Base-by-base conservation (phyloP, 2,888 invertebrate species). In the Lepidochitona cinerea region DNA sequence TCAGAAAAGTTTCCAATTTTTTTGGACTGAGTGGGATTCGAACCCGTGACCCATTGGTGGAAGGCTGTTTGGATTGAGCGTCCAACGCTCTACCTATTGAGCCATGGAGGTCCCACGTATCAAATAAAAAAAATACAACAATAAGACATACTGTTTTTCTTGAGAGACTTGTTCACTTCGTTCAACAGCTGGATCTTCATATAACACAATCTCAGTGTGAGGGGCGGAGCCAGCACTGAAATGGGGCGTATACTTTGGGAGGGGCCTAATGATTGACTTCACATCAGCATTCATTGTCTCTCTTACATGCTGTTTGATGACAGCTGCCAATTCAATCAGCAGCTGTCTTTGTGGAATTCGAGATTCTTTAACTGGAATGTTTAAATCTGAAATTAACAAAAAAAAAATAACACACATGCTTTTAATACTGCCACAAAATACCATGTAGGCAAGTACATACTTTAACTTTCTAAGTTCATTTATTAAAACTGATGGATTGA, bases 241-340 rank as follows among this genome's bases (percentile, higher is more conserved):
- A 26, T 80, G 77, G 0, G 84, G 84, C 32, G 79, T 81, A 80
- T 84, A 89, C 70, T 88, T 88, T 2, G 87, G 85, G 65, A 89
- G 77, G 1, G 87, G 85, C 73, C 83, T 79, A 37, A 88, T 88
- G 36, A 86, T 82, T 9, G 89, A 84, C 64, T 85, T 87, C 33
- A 89, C 85, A 33, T 88, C 84, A 0, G 85, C 84, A 37, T 87
- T 81, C 83, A 87, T 84, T 32, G 84, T 71, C 54, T 83, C 83
- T 66, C 80, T 71, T 54, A 89, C 83, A 78, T 88, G 87, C 37
- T 85, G 82, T 72, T 88, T 89, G 54, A 89, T 85, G 81, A 89
- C 83, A 29, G 89, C 82, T 36, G 89, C 88, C 88, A 90, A 88
- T 74, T 90, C 89, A 53, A 88, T 81, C 59, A 90, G 79, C 37